A percentile compares a stretch with the other conserved stretches of the same genome.
These are phyloP conservation scores for Bothrops jararaca DNA, from an alignment of 2,113 vertebrate genomes.

Conservation along the genomic window DNA sequence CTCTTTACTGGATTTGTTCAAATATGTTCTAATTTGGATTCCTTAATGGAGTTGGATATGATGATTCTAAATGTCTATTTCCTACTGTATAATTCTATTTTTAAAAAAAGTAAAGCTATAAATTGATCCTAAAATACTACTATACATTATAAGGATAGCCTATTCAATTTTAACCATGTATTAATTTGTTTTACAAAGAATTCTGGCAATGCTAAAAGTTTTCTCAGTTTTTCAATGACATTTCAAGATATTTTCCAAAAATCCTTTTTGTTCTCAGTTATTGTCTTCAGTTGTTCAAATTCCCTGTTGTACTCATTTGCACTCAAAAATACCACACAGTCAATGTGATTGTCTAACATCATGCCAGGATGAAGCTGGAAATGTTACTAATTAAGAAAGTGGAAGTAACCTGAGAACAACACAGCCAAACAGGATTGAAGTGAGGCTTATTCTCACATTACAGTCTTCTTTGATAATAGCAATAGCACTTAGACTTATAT, in stretches of 20 bases:
- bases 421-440: neutral
- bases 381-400: neutral
- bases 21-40: neutral
- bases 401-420: neutral
- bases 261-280: neutral
- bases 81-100: neutral
- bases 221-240: neutral
- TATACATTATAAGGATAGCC: neutral
- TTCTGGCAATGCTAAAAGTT: neutral
- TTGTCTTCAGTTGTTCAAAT: neutral
- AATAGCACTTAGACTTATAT: neutral
- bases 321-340: neutral
- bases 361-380: neutral
- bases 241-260: neutral
- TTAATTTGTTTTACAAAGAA: neutral
- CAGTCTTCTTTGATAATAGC: neutral
- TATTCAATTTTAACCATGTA: neutral
- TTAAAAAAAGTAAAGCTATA: neutral
- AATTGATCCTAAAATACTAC: neutral
- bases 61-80: neutral
- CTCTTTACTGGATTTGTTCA: neutral
- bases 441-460: neutral
- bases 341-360: neutral
- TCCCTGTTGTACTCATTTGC: neutral
- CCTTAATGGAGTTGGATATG: neutral